Percentiles rank a stretch among this genome's conserved stretches.
phyloP scores from a whole-genome alignment of 2,797 vertebrate genomes.

The Myotis vivesi region DNA sequence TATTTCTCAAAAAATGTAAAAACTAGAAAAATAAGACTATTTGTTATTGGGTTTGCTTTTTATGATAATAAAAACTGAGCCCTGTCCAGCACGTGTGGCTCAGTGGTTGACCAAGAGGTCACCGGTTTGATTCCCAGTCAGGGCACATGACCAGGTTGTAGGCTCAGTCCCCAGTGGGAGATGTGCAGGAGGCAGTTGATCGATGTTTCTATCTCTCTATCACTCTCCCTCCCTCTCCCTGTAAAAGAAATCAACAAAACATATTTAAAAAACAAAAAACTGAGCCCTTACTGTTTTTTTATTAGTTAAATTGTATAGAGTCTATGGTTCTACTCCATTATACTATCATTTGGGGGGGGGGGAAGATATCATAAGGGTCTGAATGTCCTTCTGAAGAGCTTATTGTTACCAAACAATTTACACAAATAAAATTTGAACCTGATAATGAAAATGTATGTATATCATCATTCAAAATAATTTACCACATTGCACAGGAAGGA shows the following conservation, averaged over 20 bases:
- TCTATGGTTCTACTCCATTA: background rate
- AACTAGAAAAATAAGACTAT: background rate
- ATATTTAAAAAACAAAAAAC: background rate
- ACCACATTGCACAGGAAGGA: background rate
- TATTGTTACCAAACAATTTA: background rate
- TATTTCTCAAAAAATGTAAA: background rate
- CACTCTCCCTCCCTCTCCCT: too few relatives aligned
- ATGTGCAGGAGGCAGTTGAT: too few relatives aligned
- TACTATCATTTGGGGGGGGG: background rate
- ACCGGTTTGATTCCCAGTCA: too few relatives aligned
- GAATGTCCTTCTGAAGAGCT: background rate
- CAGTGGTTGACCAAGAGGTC: too few relatives aligned
- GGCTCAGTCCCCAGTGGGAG: too few relatives aligned
- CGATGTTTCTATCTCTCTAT: too few relatives aligned
- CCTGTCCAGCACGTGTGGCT: background rate
- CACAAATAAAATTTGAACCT: conserved; percentile 2
- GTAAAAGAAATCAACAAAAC: too few relatives aligned
- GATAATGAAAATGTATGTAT: background rate
- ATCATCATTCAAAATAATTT: conserved; percentile 7
- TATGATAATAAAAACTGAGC: background rate
- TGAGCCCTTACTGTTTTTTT: background rate
- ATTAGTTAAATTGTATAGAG: background rate
- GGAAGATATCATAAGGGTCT: background rate
- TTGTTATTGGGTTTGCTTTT: background rate
- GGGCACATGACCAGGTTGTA: too few relatives aligned